Evolutionary conservation across 2,888 invertebrate genomes (phyloP).

Genomic region (Boloria selene): DNA sequence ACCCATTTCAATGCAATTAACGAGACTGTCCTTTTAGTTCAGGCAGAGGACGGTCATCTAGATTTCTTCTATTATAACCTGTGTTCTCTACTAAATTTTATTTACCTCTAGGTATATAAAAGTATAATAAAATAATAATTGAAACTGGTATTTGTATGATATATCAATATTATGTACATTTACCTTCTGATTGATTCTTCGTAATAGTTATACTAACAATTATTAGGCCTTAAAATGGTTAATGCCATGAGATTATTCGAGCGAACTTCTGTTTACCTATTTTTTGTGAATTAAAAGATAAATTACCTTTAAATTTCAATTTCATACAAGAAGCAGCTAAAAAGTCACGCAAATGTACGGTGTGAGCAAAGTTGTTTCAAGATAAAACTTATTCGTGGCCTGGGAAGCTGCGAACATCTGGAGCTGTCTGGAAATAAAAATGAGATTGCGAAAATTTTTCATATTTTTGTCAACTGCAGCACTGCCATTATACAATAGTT

Average conservation of each 20-base stretch:
- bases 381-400: slow-evolving; percentile 20
- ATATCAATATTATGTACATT: no score
- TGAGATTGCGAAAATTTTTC: slow-evolving; percentile 18
- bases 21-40: background rate
- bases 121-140: no score
- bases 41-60: background rate
- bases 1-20: slow-evolving; percentile 13
- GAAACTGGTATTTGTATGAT: no score
- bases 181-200: no score
- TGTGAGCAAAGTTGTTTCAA: slow-evolving; percentile 26
- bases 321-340: background rate
- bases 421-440: slow-evolving; percentile 19
- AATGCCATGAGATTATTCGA: no score
- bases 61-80: background rate
- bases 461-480: slow-evolving; percentile 5
- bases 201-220: no score
- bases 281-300: no score
- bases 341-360: slow-evolving; percentile 7
- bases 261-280: no score
- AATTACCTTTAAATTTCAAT: background rate
- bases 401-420: slow-evolving; percentile 24
- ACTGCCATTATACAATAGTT: slow-evolving; percentile 2
- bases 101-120: no score
- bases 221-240: no score
- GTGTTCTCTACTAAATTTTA: no score